Base-by-base conservation (phyloP, 2,888 invertebrate species). In the Pelosia muscerda region DNA sequence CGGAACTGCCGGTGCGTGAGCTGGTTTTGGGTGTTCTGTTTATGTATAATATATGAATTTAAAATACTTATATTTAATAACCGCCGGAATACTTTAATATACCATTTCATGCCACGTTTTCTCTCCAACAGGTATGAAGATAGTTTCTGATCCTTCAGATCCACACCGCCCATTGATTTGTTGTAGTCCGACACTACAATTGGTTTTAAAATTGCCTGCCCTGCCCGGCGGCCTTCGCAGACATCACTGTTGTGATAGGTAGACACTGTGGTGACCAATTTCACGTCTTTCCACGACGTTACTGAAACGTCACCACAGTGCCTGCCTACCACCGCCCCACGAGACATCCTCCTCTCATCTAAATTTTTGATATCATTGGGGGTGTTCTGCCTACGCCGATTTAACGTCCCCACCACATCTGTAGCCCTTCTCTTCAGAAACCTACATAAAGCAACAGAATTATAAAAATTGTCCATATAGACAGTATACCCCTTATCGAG, bases 391-490 rank as follows among this genome's bases (percentile, higher is more conserved):
- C 54, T n/a, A 8, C 63, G 58, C 34, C 63, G 11, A 25, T 67
- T 63, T n/a, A 63, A 15, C 23, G 63, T 61, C 0, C 57, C 69
- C n/a, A 69, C 56, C 10, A 66, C 63, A 31, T 72, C 68, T 15
- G 66, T 65, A 23, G 60, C 57, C 1, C 63, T 49, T 49, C 23
- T 8, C 56, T 72, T 68, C 19, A 68, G 49, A 61, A 34, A 72
- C 38, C 72, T 56, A 2, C 56, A 61, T n/a, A 69, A 38, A 19
- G 56, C 19, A 26, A 75, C 62, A 4, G 22, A 53, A 58, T 79
- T 77, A 42, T 75, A 76, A 23, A 60, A 77, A 56, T 77, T 76
- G 63, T 76, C 75, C 74, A 74, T 77, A 22, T 63, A 65, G 0
- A 78, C 56, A 26, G 62, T 69, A n/a, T 61, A 76, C 65, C 11